Evolutionary conservation across 2,888 invertebrate genomes (phyloP), one percentile per base, ranked within the genome.

Genomic region (Crepidodera aurea): DNA sequence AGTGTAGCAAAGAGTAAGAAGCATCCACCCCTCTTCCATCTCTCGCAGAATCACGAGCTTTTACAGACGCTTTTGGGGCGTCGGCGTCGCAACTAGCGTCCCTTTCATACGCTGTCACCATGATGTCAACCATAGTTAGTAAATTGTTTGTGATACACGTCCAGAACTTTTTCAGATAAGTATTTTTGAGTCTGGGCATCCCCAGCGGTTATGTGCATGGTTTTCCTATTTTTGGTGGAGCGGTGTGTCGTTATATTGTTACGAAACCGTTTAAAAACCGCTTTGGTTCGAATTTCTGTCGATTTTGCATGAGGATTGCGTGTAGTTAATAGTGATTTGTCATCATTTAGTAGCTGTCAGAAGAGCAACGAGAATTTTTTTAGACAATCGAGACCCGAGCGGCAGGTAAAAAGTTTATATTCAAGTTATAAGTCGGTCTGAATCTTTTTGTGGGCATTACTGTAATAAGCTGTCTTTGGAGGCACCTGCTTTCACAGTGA

Each of bases 11-110:
- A 73, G 74, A 74, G 74, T 67, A 70, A 73, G 73, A 71, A 65
- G 51, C 46, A 18, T 50, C 66, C 69, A 70, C 72, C 76, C 75
- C 73, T 73, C 72, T 71, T 62, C 53, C 51, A 64, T 70, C 74
- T 75, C 72, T 74, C 74, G 70, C 78, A 78, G 79, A 75, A 78
- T 79, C 79, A 78, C 73, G 74, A 75, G 72, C 72, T 75, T 73
- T 73, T 75, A 75, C 74, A 74, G 79, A 78, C 75, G 78, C 75
- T 75, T 67, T 75, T 75, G 77, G 80, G 80, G 80, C 80, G 81
- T 79, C 79, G 79, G 75, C 80, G 79, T 78, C 77, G 75, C 72
- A 67, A 73, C 75, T 77, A 75, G 62, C 62, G 48, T 54, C 50
- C 62, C 59, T 53, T 58, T 63, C 54, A 54, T 18, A 46, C 59